Conservation (phyloP, 2,113 vertebrate species). For the Eulemur macaco region DNA sequence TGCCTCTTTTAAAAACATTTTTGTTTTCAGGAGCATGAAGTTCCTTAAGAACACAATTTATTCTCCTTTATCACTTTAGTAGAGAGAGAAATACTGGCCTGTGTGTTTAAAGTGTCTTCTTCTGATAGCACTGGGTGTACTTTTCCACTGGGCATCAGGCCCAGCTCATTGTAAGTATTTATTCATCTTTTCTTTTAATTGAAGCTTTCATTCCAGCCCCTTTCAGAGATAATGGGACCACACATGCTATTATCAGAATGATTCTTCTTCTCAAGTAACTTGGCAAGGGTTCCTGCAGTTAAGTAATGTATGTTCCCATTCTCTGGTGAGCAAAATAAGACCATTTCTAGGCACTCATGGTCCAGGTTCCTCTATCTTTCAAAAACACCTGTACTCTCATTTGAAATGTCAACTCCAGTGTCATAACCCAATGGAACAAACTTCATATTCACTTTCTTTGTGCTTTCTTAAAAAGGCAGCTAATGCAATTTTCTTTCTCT, state of each 20-base stretch:
- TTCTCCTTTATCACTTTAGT: not conserved
- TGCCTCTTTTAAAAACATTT: not conserved
- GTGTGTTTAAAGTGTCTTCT: not conserved
- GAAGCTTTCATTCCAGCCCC: not conserved
- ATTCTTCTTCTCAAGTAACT: not conserved
- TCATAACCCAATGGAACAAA: not conserved
- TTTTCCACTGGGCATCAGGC: not conserved
- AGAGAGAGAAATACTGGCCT: not conserved
- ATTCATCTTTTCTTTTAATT: not conserved
- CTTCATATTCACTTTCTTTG: not conserved
- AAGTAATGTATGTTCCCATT: fast-evolving
- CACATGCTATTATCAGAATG: not conserved
- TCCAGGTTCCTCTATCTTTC: not conserved
- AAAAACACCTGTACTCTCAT: not conserved
- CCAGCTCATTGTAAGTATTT: not conserved
- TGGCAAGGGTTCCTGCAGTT: not conserved
- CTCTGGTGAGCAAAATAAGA: not conserved
- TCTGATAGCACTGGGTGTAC: not conserved
- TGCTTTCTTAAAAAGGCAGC: not conserved
- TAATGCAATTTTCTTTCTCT: not conserved
- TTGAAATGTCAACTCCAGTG: not conserved
- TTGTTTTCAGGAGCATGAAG: not conserved
- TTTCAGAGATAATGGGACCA: slow-evolving; percentile 9
- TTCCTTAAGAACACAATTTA: not conserved
- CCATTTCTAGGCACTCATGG: not conserved